These are phyloP conservation scores for Drosophila kanekoi DNA, from an alignment of 2,888 invertebrate species.

Conservation along the genomic window DNA sequence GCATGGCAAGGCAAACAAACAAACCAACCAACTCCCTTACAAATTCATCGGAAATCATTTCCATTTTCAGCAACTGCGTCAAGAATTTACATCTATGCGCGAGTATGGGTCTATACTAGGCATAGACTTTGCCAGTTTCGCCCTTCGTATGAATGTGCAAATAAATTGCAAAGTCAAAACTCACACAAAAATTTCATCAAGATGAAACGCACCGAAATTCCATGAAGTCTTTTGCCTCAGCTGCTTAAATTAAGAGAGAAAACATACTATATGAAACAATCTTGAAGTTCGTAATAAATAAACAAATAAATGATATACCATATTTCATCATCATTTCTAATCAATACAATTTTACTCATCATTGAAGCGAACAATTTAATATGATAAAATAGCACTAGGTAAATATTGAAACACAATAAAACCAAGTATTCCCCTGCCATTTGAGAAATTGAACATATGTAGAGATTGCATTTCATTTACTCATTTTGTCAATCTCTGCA, in stretches of 20 bases:
- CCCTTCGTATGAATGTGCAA: slow-evolving; percentile 33
- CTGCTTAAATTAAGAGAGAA: slow-evolving; percentile 16
- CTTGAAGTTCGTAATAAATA: background rate
- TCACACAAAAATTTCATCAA: slow-evolving; percentile 58
- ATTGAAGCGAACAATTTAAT: background rate
- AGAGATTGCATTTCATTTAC: slow-evolving; percentile 36
- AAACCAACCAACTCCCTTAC: slow-evolving; percentile 52
- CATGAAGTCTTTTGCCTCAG: slow-evolving; percentile 6
- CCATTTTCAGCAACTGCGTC: slow-evolving; percentile 61
- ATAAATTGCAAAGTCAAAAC: slow-evolving; percentile 56
- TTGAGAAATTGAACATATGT: slow-evolving; percentile 24
- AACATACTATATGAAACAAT: background rate
- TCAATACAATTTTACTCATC: background rate
- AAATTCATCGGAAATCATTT: slow-evolving; percentile 74
- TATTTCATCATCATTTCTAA: background rate
- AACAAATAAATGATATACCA: background rate
- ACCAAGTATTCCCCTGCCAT: background rate
- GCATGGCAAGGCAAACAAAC: slow-evolving; percentile 69
- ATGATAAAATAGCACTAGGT: background rate
- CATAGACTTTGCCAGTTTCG: background rate
- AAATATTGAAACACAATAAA: background rate
- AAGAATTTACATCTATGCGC: slow-evolving; percentile 54
- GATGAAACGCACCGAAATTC: slow-evolving; percentile 41
- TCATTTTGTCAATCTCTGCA: slow-evolving; percentile 47
- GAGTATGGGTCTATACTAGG: background rate